Evolutionary conservation across 2,113 vertebrate genomes (phyloP).

Genomic region (Pachypanchax playfairii): DNA sequence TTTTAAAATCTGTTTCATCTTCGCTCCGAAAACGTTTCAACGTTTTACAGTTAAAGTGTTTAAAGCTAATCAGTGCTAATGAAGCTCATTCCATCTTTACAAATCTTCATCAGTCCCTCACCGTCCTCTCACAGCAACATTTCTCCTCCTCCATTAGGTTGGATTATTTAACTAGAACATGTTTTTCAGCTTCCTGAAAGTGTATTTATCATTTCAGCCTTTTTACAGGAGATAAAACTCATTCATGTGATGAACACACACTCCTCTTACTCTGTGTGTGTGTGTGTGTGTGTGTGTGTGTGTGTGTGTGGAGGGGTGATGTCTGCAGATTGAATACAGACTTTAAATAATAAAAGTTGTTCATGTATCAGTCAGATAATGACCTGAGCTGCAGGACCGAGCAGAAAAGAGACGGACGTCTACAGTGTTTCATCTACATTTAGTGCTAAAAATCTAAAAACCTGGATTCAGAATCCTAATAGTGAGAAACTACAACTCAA

Average conservation of each 20-base stretch:
- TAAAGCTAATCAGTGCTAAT: too few relatives aligned
- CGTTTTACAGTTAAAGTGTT: too few relatives aligned
- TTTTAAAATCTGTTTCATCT: too few relatives aligned
- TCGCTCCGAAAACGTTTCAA: too few relatives aligned
- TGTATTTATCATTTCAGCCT: conserved; percentile 2
- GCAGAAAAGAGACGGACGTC: not conserved
- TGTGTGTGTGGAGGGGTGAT: not conserved
- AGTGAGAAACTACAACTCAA: too few relatives aligned
- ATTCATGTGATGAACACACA: not conserved
- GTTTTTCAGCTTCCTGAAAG: conserved; percentile 13
- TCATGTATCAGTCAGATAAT: conserved; percentile 25
- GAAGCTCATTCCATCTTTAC: too few relatives aligned
- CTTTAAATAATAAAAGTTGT: not conserved
- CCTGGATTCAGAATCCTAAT: too few relatives aligned
- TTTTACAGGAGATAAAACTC: conserved; percentile 10
- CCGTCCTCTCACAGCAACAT: not conserved
- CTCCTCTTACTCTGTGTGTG: not conserved
- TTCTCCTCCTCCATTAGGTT: not conserved
- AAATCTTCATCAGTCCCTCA: too few relatives aligned
- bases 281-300: too few relatives aligned
- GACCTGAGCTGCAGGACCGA: conserved; percentile 16
- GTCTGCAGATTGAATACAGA: conserved; percentile 15
- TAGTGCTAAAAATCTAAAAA: too few relatives aligned
- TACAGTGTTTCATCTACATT: not conserved
- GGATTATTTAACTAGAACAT: not conserved